Base-by-base conservation (phyloP, 1,140 invertebrate species). In the Drosophila orosa region DNA sequence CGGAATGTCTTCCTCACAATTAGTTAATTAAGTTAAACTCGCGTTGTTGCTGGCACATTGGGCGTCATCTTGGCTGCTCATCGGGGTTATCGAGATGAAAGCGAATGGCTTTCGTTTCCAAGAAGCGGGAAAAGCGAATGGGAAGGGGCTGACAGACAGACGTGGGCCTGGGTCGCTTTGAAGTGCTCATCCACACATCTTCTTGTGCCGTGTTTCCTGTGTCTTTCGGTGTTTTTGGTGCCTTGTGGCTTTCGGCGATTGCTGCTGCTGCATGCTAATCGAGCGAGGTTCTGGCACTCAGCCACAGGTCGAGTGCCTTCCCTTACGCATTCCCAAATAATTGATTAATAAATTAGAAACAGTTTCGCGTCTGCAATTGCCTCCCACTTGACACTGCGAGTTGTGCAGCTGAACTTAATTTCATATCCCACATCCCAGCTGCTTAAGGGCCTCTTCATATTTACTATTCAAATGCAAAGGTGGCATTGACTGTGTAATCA, bases 281-380 rank as follows among this genome's bases (percentile, higher is more conserved):
- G 42, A 60, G 55, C 27, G 40, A 35, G 40, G 44, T 60, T 24
- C 13, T 13, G 13, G 13, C 19, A n/a, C 13, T 37, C 22, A 25
- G 42, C 57, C 44, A 24, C 42, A 60, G 44, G 57, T 47, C 31
- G 57, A 60, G 57, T 45, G 39, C 12, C 12, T 42, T 40, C 33
- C 50, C 59, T 57, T 22, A 24, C n/a, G 61, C 39, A n/a, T 10
- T 45, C 24, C 10, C 69, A 56, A 71, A 71, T 69, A 71, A 71
- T 69, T 71, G 63, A 71, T 71, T 71, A 69, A 69, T 57, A 56
- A 57, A 71, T 71, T 71, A 71, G 24, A 47, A 71, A 71, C 48
- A 56, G 67, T 69, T 69, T 68, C 60, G 27, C 44, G 40, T 47
- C 48, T 35, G 29, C 24, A 19, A 56, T 55, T 52, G 55, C 6